Conservation (phyloP, 2,888 invertebrate genomes). For the Spatulosminthurus flaviceps region DNA sequence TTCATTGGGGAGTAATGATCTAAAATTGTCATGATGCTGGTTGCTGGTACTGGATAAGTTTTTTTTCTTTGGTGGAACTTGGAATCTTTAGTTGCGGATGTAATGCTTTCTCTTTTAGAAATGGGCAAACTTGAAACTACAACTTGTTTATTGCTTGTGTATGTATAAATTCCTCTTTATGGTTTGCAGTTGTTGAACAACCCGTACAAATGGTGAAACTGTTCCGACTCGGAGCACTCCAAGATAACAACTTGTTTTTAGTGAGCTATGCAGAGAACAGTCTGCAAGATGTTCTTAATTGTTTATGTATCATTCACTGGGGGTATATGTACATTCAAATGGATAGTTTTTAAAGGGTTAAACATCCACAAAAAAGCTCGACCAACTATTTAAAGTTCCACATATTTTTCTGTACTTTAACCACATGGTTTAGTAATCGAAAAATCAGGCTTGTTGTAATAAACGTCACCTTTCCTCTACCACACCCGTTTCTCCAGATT, state of each 20-base stretch:
- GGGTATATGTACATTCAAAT: background rate
- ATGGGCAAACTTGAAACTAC: background rate
- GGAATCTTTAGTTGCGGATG: background rate
- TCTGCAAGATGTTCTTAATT: background rate
- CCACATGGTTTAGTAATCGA: background rate
- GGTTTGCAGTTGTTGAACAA: constrained; percentile 15
- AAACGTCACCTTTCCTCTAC: constrained; percentile 4
- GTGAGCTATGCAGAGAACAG: background rate
- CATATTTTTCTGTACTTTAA: background rate
- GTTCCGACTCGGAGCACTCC: background rate
- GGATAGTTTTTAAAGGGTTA: constrained; percentile 8
- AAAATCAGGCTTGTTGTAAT: constrained; percentile 2
- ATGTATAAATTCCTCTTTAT: constrained; percentile 19
- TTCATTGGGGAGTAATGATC: too few relatives aligned
- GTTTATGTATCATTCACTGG: constrained; percentile 2
- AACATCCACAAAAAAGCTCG: constrained; percentile 14
- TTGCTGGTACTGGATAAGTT: too few relatives aligned
- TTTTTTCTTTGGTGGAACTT: too few relatives aligned
- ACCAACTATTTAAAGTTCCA: background rate
- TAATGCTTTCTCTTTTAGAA: background rate
- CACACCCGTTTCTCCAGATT: background rate
- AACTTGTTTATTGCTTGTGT: background rate
- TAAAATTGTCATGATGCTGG: too few relatives aligned
- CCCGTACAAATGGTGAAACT: background rate
- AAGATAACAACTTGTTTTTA: constrained; percentile 3